phyloP scores from a whole-genome alignment of 2,113 vertebrate species.

The Pterocles orientalis region DNA sequence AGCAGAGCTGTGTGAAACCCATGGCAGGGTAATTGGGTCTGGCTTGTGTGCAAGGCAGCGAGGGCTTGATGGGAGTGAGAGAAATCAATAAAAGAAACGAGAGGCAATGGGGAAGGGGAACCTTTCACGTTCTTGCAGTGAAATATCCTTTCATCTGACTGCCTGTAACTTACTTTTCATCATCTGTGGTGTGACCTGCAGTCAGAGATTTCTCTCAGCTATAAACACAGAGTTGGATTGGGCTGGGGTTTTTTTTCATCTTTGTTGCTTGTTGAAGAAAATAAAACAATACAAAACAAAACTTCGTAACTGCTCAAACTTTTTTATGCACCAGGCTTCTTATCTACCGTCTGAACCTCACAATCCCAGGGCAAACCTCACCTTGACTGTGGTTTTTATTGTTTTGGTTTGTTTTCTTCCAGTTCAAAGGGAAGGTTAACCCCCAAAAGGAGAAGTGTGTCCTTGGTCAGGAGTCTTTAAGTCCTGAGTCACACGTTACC shows the following conservation, averaged over 20 bases:
- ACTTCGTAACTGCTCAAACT: not conserved
- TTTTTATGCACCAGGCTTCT: not conserved
- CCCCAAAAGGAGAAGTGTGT: constrained; percentile 10
- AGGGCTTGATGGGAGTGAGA: not conserved
- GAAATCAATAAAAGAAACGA: constrained; percentile 64
- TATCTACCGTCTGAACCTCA: constrained; percentile 1
- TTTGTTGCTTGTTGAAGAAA: constrained; percentile 23
- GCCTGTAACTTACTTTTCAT: constrained; percentile 44
- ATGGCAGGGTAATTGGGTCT: constrained; percentile 36
- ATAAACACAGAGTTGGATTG: not conserved
- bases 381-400: constrained; percentile 8
- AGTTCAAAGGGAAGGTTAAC: constrained; percentile 54
- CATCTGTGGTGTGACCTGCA: constrained; percentile 18
- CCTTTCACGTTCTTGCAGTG: not conserved
- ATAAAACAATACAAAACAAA: not conserved
- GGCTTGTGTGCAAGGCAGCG: constrained; percentile 18
- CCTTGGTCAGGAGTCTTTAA: not conserved
- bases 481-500: not conserved
- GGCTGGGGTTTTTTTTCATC: not conserved
- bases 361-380: constrained; percentile 27
- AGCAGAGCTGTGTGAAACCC: constrained; percentile 27
- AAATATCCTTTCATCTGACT: constrained; percentile 37
- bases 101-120: not conserved
- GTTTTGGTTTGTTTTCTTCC: constrained; percentile 44
- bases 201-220: not conserved